phyloP scores from a whole-genome alignment of 2,888 invertebrate species.

The Nematopogon swammerdamellus region DNA sequence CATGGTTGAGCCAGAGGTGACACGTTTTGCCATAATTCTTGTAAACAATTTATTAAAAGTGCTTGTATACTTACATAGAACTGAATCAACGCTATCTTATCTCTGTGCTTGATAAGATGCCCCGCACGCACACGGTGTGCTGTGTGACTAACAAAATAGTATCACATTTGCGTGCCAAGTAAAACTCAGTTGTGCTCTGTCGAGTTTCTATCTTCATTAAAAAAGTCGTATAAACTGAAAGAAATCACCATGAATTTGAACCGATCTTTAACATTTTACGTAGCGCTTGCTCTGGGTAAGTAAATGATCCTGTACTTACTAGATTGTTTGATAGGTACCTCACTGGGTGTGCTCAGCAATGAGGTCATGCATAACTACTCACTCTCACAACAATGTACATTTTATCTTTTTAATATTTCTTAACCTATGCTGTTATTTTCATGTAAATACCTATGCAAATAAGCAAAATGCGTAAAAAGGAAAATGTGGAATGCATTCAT shows the following conservation, averaged over 20 bases:
- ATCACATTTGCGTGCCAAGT: not conserved
- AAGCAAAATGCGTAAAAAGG: too few relatives aligned
- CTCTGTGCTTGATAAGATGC: not conserved
- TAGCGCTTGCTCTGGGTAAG: slow-evolving; percentile 51
- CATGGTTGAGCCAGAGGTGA: too few relatives aligned
- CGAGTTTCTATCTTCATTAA: not conserved
- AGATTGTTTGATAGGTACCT: not conserved
- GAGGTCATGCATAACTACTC: too few relatives aligned
- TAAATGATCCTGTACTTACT: slow-evolving; percentile 8
- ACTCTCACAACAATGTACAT: too few relatives aligned
- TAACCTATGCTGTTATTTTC: too few relatives aligned
- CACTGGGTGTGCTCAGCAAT: too few relatives aligned
- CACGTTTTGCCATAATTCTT: too few relatives aligned
- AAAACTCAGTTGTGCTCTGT: not conserved
- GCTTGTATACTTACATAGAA: not conserved
- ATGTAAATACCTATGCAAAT: too few relatives aligned
- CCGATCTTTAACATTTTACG: slow-evolving; percentile 42
- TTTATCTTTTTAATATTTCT: not conserved
- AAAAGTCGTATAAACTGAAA: not conserved
- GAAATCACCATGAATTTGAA: slow-evolving; percentile 34
- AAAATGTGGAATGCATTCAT: too few relatives aligned
- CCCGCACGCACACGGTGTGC: not conserved
- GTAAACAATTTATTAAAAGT: too few relatives aligned
- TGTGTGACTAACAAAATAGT: not conserved
- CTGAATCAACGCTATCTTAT: not conserved